Evolutionary conservation across 2,888 invertebrate species (phyloP).

Genomic region (Prionchulus punctatus): DNA sequence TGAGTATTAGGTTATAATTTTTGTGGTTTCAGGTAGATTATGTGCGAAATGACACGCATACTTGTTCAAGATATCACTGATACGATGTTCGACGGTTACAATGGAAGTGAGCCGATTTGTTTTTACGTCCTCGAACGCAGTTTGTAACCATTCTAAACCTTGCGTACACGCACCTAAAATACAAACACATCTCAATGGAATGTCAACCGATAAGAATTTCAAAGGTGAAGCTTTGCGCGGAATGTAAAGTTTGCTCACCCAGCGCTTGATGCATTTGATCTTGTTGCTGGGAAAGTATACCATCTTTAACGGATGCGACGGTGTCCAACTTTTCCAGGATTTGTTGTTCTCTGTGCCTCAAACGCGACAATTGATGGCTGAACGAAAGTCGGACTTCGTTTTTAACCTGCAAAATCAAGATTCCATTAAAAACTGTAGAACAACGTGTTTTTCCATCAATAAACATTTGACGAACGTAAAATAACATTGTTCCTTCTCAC

Average conservation of each 20-base stretch:
- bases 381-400: conserved; percentile 7
- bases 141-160: conserved; percentile 10
- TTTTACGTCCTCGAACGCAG: conserved; percentile 4
- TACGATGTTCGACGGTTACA: background rate
- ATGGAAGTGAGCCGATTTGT: background rate
- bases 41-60: background rate
- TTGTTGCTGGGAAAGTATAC: conserved; percentile 9
- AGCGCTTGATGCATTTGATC: conserved; percentile 12
- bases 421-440: background rate
- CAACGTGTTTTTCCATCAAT: too few relatives aligned
- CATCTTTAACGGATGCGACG: conserved; percentile 9
- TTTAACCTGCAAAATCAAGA: conserved; percentile 8
- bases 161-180: conserved; percentile 11
- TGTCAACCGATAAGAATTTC: too few relatives aligned
- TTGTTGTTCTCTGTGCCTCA: conserved; percentile 8
- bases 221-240: too few relatives aligned
- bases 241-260: conserved; percentile 7
- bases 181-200: too few relatives aligned
- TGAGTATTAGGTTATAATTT: too few relatives aligned
- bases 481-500: too few relatives aligned
- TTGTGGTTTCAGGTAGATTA: too few relatives aligned
- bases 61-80: conserved; percentile 2
- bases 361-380: conserved; percentile 2
- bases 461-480: too few relatives aligned
- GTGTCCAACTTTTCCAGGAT: conserved; percentile 10